Conservation (phyloP, 2,888 invertebrate species). For the Acanthacorydalis orientalis region DNA sequence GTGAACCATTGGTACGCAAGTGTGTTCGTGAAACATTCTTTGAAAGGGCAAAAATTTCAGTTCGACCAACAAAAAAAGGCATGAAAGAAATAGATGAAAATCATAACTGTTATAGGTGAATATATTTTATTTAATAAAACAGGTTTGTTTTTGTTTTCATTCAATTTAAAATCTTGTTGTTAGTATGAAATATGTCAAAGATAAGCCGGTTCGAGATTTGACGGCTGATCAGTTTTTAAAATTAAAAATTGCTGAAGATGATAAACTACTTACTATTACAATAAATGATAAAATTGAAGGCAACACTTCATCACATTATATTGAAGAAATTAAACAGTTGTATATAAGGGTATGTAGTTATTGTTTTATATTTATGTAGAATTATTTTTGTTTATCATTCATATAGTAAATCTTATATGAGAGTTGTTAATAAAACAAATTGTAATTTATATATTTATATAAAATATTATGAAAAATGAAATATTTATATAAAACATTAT, state of each 20-base stretch:
- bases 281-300: conserved; percentile 65
- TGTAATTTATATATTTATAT: too few relatives aligned
- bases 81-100: conserved; percentile 90
- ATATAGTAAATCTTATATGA: too few relatives aligned
- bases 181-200: conserved; percentile 76
- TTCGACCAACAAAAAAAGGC: conserved; percentile 78
- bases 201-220: conserved; percentile 82
- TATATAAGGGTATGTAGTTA: conserved; percentile 49
- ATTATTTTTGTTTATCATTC: too few relatives aligned
- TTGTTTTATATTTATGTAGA: not conserved
- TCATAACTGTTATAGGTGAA: conserved; percentile 59
- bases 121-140: conserved; percentile 4
- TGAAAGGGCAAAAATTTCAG: conserved; percentile 70
- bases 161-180: conserved; percentile 10
- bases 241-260: conserved; percentile 62
- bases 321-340: conserved; percentile 78
- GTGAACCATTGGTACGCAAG: conserved; percentile 77
- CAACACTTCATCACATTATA: conserved; percentile 56
- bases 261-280: conserved; percentile 56
- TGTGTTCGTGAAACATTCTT: conserved; percentile 73
- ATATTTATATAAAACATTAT: too few relatives aligned
- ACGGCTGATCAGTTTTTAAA: conserved; percentile 82
- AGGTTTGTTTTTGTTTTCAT: not conserved
- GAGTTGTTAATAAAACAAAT: too few relatives aligned
- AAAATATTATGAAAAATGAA: too few relatives aligned